phyloP scores from a whole-genome alignment of 2,888 invertebrate species.

The Priocnemis perturbator region DNA sequence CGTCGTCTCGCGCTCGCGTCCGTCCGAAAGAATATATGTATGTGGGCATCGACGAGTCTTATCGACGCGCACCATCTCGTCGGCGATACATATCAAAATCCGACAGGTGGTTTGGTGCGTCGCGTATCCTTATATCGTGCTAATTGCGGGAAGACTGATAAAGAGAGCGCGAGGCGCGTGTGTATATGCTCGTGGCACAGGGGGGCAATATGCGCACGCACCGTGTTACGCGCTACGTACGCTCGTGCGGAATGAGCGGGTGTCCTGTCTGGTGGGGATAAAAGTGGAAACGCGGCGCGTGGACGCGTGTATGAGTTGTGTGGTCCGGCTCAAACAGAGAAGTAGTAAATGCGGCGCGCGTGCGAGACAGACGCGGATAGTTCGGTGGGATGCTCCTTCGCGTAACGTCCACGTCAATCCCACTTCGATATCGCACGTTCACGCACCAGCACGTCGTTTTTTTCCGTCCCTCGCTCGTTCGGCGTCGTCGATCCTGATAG shows the following conservation, averaged over 20 bases:
- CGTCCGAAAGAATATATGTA: too few species aligned
- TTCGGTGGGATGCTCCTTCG: constrained; percentile 1
- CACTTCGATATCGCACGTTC: constrained; percentile 19
- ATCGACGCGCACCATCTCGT: too few species aligned
- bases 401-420: not conserved
- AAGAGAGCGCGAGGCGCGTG: too few species aligned
- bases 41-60: too few species aligned
- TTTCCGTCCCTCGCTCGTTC: not conserved
- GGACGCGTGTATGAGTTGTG: constrained; percentile 10
- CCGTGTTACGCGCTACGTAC: too few species aligned
- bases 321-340: constrained; percentile 16
- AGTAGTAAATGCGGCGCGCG: constrained; percentile 23
- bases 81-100: too few species aligned
- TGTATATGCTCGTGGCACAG: constrained; percentile 8
- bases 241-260: not conserved
- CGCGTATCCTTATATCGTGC: too few species aligned
- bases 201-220: not conserved
- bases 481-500: constrained; percentile 18
- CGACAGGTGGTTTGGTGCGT: too few species aligned
- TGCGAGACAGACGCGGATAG: constrained; percentile 3
- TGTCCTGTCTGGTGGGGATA: not conserved
- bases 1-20: too few species aligned
- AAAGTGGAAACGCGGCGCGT: constrained; percentile 22
- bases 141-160: too few species aligned
- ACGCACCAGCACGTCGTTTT: constrained; percentile 15